These are phyloP conservation scores for Drosophila silvestris DNA, from an alignment of 2,888 invertebrate genomes.

Conservation along the genomic window DNA sequence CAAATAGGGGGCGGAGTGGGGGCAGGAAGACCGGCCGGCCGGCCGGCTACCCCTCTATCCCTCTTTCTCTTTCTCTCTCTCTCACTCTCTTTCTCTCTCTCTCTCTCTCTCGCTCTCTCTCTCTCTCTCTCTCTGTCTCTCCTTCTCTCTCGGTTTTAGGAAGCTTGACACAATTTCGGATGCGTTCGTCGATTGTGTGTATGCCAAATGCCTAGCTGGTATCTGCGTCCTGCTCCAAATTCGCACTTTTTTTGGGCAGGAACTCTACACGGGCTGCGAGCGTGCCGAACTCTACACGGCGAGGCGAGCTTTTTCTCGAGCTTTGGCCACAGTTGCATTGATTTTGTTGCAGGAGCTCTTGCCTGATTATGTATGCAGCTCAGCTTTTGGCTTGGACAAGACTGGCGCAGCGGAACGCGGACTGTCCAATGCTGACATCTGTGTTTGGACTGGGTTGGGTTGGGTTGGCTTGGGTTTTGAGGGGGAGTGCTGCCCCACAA, in stretches of 20 bases:
- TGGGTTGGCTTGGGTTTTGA: neutral
- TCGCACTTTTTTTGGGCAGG: conserved; percentile 19
- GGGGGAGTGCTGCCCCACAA: conserved; percentile 2
- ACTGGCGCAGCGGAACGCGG: neutral
- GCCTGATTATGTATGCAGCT: conserved; percentile 40
- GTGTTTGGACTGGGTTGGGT: too few relatives aligned
- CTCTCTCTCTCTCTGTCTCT: neutral
- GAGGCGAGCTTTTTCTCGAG: conserved; percentile 28
- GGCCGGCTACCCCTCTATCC: neutral
- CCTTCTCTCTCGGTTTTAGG: neutral
- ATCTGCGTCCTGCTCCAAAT: conserved; percentile 45
- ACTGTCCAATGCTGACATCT: neutral
- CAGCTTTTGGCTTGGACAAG: conserved; percentile 50
- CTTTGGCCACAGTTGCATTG: conserved; percentile 52
- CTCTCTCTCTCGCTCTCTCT: neutral
- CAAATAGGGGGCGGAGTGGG: neutral
- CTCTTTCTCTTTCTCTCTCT: too few relatives aligned
- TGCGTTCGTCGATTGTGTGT: conserved; percentile 36
- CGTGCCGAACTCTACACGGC: conserved; percentile 39
- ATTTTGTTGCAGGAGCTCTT: conserved; percentile 38
- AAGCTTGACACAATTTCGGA: conserved; percentile 68
- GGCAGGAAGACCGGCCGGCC: neutral
- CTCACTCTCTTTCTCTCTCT: too few relatives aligned
- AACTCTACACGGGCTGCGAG: conserved; percentile 46
- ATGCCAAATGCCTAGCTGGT: neutral